These are phyloP conservation scores for Marasmarcha lunaedactyla DNA, from an alignment of 2,888 invertebrate genomes.

Conservation along the genomic window DNA sequence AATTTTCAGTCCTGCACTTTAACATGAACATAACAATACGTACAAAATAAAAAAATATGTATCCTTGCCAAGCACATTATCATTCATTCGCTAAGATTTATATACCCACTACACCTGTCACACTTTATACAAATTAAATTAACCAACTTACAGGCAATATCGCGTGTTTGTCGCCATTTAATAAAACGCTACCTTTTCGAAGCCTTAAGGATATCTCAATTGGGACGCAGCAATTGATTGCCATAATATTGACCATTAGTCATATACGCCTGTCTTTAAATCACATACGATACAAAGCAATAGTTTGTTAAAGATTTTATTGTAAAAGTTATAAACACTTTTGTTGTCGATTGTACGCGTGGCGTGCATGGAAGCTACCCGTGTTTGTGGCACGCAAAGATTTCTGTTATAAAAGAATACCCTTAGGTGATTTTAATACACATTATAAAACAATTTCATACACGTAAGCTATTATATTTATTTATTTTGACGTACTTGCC, in stretches of 20 bases:
- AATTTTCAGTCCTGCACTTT: no score
- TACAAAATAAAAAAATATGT: no score
- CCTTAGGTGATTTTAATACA: conserved; percentile 10
- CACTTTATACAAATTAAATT: background rate
- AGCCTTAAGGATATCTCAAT: conserved; percentile 51
- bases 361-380: conserved; percentile 48
- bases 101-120: no score
- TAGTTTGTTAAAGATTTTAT: conserved; percentile 7
- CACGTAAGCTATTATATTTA: background rate
- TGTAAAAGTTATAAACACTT: conserved; percentile 37
- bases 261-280: conserved; percentile 27
- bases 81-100: no score
- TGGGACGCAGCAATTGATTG: conserved; percentile 57
- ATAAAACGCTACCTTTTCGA: conserved; percentile 38
- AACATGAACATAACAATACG: no score
- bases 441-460: background rate
- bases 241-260: conserved; percentile 63
- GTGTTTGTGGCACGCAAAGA: conserved; percentile 46
- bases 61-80: no score
- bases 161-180: conserved; percentile 46
- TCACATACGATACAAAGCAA: no score
- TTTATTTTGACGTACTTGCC: no score
- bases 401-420: conserved; percentile 4
- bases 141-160: conserved; percentile 14
- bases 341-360: conserved; percentile 14